These are phyloP conservation scores for Mellivora capensis DNA, from an alignment of 2,113 vertebrate species.

Conservation along the genomic window DNA sequence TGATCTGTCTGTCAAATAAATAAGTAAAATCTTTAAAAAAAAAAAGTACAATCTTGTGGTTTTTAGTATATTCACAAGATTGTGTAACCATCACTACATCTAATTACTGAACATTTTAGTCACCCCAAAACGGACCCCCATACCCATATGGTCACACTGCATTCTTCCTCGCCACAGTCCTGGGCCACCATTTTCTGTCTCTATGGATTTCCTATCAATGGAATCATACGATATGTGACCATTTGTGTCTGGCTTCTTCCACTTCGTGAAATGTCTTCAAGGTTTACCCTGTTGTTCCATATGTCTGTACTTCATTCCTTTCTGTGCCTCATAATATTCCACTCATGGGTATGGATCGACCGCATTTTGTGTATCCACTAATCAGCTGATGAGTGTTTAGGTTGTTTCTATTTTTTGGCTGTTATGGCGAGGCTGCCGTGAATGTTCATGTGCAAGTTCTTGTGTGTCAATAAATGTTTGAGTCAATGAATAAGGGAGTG, in stretches of 20 bases:
- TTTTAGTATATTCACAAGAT: neutral
- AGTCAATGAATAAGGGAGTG: neutral
- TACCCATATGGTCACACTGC: neutral
- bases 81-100: neutral
- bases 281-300: neutral
- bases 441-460: neutral
- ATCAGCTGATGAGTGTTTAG: neutral
- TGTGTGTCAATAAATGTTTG: neutral
- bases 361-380: neutral
- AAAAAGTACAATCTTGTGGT: neutral
- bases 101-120: neutral
- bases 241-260: slow-evolving; percentile 14
- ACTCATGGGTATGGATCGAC: neutral
- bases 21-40: too few relatives aligned
- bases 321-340: neutral
- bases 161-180: neutral
- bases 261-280: neutral
- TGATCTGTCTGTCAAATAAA: too few relatives aligned
- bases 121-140: neutral
- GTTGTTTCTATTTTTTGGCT: neutral
- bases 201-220: neutral
- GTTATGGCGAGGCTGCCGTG: neutral
- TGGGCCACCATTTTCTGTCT: neutral
- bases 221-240: neutral
- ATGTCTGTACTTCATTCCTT: neutral